phyloP scores from a whole-genome alignment of 1,140 invertebrate species.

The Heliconius eleuchia region DNA sequence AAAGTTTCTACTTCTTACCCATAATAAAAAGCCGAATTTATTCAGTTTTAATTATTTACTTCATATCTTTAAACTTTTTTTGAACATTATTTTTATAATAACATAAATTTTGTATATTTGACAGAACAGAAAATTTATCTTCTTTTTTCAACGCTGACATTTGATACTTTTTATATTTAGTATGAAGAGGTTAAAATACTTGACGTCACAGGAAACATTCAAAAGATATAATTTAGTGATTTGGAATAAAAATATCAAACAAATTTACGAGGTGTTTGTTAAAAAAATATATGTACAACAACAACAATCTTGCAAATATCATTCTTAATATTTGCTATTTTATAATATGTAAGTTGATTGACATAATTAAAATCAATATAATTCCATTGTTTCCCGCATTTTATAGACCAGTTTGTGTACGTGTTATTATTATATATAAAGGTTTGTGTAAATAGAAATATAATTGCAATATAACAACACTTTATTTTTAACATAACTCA shows the following conservation, averaged over 20 bases:
- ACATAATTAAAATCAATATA: neutral
- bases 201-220: neutral
- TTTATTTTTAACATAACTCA: neutral
- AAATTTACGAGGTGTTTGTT: neutral
- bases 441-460: neutral
- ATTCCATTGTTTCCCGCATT: neutral
- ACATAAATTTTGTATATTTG: slow-evolving; percentile 52
- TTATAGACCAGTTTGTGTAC: neutral
- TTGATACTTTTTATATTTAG: slow-evolving; percentile 35
- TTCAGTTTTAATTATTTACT: slow-evolving; percentile 30
- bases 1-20: slow-evolving; percentile 41
- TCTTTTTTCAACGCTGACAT: slow-evolving; percentile 60
- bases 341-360: too few relatives aligned
- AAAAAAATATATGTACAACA: too few relatives aligned
- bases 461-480: neutral
- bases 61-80: slow-evolving; percentile 47
- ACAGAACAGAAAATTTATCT: slow-evolving; percentile 50
- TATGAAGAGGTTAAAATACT: neutral
- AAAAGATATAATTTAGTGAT: neutral
- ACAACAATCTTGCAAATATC: too few relatives aligned
- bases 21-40: slow-evolving; percentile 34
- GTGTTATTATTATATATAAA: neutral
- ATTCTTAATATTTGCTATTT: too few relatives aligned
- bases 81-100: slow-evolving; percentile 43
- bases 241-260: neutral